A percentile compares a stretch with the other conserved stretches of the same genome.
Evolutionary conservation across 30 jellyfish, hydroid and myxozoan genomes (phyloP).

Genomic region (Aurelia coerulea): DNA sequence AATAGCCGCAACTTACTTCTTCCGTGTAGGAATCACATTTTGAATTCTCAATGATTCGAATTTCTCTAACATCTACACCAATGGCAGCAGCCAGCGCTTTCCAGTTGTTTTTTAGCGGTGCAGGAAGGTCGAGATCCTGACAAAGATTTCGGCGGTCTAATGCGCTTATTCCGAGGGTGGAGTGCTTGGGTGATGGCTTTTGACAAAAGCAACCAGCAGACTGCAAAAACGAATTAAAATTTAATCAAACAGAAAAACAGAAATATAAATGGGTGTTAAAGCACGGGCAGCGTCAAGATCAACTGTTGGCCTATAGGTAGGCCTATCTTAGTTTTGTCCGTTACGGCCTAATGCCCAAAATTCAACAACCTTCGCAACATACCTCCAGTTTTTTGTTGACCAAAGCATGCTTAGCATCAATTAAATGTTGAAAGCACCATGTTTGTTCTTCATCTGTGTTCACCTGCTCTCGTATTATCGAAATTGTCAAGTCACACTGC

Average conservation of each 20-base stretch:
- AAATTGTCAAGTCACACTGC: too few species aligned
- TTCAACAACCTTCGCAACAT: too few species aligned
- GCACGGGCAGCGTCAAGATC: too few species aligned
- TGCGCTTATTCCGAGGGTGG: conserved; percentile 24
- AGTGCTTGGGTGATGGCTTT: conserved; percentile 22
- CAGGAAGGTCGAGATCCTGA: conserved; percentile 34
- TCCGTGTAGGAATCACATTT: conserved; percentile 42
- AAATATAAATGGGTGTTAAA: neutral
- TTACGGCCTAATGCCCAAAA: too few species aligned
- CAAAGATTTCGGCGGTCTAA: conserved; percentile 24
- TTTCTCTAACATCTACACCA: conserved; percentile 40
- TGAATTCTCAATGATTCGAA: conserved; percentile 46
- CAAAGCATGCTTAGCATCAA: too few species aligned
- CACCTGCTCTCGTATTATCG: too few species aligned
- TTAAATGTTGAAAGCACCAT: too few species aligned
- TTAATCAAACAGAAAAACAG: neutral
- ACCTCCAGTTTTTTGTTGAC: too few species aligned
- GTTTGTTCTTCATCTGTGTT: too few species aligned
- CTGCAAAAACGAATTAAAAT: neutral
- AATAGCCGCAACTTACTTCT: neutral
- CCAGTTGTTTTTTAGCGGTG: conserved; percentile 48
- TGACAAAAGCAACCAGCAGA: neutral
- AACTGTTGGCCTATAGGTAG: too few species aligned
- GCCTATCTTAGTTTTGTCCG: too few species aligned
- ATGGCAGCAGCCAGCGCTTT: conserved; percentile 50